A percentile compares a stretch with the other conserved stretches of the same genome.
These are phyloP conservation scores for Monochamus alternatus DNA, from an alignment of 2,888 invertebrate genomes.

Conservation along the genomic window DNA sequence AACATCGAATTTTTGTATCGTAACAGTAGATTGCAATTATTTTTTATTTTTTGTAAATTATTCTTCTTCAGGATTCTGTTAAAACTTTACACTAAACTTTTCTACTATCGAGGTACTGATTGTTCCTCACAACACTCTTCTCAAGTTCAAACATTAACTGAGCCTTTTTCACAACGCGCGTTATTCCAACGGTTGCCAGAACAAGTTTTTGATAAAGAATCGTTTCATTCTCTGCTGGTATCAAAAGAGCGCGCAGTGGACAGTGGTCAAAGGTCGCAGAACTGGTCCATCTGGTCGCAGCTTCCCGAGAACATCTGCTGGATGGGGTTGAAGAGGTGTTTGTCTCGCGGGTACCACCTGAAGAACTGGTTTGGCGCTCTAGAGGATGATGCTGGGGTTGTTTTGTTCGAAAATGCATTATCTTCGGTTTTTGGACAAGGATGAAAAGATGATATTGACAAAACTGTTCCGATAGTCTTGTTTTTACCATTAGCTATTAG, in stretches of 20 bases:
- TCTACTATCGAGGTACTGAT: too few species aligned
- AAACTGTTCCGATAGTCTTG: too few species aligned
- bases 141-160: slow-evolving; percentile 1
- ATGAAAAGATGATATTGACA: too few species aligned
- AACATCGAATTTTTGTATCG: too few species aligned
- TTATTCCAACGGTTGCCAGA: slow-evolving; percentile 41
- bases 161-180: slow-evolving; percentile 3
- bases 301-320: slow-evolving; percentile 66
- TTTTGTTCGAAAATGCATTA: slow-evolving; percentile 14
- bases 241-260: slow-evolving; percentile 56
- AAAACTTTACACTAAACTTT: too few species aligned
- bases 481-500: too few species aligned
- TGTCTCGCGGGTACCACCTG: slow-evolving; percentile 50
- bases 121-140: slow-evolving; percentile 5
- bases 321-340: slow-evolving; percentile 51
- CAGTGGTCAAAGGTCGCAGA: slow-evolving; percentile 65
- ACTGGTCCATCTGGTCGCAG: slow-evolving; percentile 67
- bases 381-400: slow-evolving; percentile 36
- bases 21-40: too few species aligned
- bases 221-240: slow-evolving; percentile 1
- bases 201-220: slow-evolving; percentile 39
- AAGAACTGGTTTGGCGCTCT: slow-evolving; percentile 60
- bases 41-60: too few species aligned
- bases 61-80: too few species aligned
- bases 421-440: background rate